A percentile compares a stretch with the other conserved stretches of the same genome.
Conservation (phyloP, 2,888 invertebrate genomes). For the Allolobophora icterica region DNA sequence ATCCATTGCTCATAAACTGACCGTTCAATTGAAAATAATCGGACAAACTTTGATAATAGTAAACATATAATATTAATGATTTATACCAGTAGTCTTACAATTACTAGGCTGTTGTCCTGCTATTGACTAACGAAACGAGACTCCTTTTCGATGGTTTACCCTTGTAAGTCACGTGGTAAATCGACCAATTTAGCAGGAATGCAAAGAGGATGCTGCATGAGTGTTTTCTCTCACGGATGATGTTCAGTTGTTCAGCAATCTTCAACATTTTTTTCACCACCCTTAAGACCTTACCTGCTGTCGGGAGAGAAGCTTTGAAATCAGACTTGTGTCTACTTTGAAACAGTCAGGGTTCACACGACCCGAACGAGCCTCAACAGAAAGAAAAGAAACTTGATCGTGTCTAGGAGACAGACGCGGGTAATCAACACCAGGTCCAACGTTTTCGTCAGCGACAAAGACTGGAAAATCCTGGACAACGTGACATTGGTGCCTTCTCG, state of each 20-base stretch:
- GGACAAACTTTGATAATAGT: neutral
- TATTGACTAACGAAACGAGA: neutral
- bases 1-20: too few relatives aligned
- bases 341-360: neutral
- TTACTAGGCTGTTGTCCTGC: neutral
- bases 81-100: neutral
- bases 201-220: too few relatives aligned
- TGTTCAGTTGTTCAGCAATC: neutral
- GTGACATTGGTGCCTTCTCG: neutral
- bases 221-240: neutral
- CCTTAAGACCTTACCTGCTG: neutral
- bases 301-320: neutral
- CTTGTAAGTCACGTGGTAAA: neutral
- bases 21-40: neutral
- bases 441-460: neutral
- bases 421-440: neutral
- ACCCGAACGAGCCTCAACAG: neutral
- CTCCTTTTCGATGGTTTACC: neutral
- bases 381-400: conserved; percentile 3
- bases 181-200: too few relatives aligned
- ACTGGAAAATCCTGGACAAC: neutral
- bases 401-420: neutral
- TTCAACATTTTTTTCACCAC: neutral
- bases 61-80: neutral
- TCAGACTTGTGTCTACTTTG: neutral